Evolutionary conservation across 2,888 invertebrate genomes (phyloP).

Genomic region (Calameuta idolon): DNA sequence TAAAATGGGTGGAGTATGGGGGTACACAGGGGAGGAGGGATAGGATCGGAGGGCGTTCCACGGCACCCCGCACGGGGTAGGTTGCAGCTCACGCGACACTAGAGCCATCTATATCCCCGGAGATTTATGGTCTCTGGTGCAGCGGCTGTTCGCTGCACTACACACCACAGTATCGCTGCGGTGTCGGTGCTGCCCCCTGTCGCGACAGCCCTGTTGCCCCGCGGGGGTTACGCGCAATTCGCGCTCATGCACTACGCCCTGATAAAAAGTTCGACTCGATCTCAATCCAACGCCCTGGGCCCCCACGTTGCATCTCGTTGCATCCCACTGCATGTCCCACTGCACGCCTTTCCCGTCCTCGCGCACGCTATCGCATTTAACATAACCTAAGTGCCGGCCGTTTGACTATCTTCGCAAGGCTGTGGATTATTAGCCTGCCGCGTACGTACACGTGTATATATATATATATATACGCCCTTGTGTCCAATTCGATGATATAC

Average conservation of each 20-base stretch:
- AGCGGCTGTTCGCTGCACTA: constrained; percentile 61
- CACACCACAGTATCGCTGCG: constrained; percentile 52
- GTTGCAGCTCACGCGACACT: constrained; percentile 65
- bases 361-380: background rate
- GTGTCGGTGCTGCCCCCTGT: constrained; percentile 29
- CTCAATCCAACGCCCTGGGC: constrained; percentile 55
- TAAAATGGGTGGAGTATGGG: constrained; percentile 44
- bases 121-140: constrained; percentile 66
- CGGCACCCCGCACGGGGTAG: constrained; percentile 66
- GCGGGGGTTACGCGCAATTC: constrained; percentile 67
- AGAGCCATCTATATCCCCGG: constrained; percentile 66
- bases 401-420: background rate
- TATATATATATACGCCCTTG: background rate
- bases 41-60: constrained; percentile 59
- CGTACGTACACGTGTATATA: background rate
- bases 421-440: background rate
- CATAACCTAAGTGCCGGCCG: background rate
- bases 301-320: background rate
- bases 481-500: background rate
- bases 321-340: background rate
- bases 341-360: background rate
- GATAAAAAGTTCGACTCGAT: constrained; percentile 62
- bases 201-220: constrained; percentile 54
- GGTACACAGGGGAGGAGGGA: constrained; percentile 38
- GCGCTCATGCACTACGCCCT: constrained; percentile 59